Conservation (phyloP, 2,113 vertebrate species). For the Lynx canadensis region DNA sequence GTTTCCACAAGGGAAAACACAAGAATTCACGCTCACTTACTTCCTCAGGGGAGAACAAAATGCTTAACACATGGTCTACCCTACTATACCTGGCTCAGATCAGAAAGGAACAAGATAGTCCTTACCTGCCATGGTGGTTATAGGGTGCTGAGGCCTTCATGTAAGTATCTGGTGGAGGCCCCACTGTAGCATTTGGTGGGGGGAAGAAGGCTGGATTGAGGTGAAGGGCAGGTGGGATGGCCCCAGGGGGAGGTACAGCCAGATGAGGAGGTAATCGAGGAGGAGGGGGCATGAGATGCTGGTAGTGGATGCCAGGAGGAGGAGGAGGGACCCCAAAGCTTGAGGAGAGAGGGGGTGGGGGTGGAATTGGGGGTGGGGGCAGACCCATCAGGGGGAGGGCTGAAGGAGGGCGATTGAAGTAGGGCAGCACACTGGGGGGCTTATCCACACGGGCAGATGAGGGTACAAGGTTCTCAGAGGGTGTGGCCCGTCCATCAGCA, state of each 20-base stretch:
- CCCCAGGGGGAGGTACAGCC: constrained; percentile 84
- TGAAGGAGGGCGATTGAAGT: constrained; percentile 85
- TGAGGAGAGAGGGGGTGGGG: constrained; percentile 82
- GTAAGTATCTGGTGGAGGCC: constrained; percentile 86
- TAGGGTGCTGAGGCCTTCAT: constrained; percentile 88
- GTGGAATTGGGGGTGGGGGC: constrained; percentile 81
- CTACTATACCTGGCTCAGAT: neutral
- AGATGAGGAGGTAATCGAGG: constrained; percentile 88
- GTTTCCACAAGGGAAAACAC: neutral
- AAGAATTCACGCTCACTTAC: neutral
- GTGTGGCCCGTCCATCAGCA: constrained; percentile 84
- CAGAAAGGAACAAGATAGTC: neutral
- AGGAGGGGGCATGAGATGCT: constrained; percentile 87
- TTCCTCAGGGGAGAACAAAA: neutral
- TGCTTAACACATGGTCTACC: neutral
- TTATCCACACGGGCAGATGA: constrained; percentile 86
- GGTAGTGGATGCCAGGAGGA: constrained; percentile 86
- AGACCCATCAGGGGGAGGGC: constrained; percentile 86
- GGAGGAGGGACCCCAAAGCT: constrained; percentile 84
- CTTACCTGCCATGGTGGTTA: constrained; percentile 91
- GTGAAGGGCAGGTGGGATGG: constrained; percentile 89
- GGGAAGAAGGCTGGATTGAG: constrained; percentile 94
- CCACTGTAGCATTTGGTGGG: constrained; percentile 84
- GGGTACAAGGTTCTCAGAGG: constrained; percentile 84
- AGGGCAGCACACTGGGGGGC: constrained; percentile 85